Evolutionary conservation across 2,888 invertebrate species (phyloP).

Genomic region (Drosophila colorata): DNA sequence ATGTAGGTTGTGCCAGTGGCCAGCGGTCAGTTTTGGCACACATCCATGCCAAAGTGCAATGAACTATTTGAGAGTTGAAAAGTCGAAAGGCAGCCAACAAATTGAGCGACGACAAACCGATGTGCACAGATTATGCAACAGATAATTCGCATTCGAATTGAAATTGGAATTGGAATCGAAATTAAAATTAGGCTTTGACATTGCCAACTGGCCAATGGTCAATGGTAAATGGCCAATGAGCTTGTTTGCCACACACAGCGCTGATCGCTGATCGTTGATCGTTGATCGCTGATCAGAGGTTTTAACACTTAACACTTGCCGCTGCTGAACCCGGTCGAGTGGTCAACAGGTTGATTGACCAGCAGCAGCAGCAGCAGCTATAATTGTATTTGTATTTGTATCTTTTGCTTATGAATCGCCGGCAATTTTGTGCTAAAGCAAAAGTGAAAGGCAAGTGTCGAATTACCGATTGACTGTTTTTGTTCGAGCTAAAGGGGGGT

Average conservation of each 20-base stretch:
- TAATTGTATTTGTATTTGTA: conserved; percentile 9
- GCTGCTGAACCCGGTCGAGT: conserved; percentile 4
- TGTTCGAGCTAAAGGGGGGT: not conserved
- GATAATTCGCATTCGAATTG: conserved; percentile 10
- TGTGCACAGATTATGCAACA: conserved; percentile 22
- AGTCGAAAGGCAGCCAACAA: conserved; percentile 30
- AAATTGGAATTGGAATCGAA: conserved; percentile 8
- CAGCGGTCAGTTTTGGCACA: conserved; percentile 1
- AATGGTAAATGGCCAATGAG: not conserved
- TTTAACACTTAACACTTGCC: conserved; percentile 32
- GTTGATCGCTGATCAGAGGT: conserved; percentile 15
- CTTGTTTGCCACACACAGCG: conserved; percentile 18
- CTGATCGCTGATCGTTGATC: not conserved
- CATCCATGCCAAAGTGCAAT: conserved; percentile 35
- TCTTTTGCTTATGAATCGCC: conserved; percentile 24
- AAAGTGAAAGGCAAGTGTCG: conserved; percentile 48
- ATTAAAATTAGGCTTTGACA: conserved; percentile 33
- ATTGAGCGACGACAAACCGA: not conserved
- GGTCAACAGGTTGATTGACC: conserved; percentile 54
- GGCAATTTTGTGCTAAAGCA: conserved; percentile 18
- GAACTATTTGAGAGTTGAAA: conserved; percentile 36
- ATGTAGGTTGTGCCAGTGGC: conserved; percentile 11
- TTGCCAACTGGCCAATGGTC: conserved; percentile 14
- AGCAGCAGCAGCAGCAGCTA: conserved; percentile 6
- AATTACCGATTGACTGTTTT: conserved; percentile 6